phyloP scores from a whole-genome alignment of 1,140 invertebrate genomes.

The Eupristina koningsbergeri region DNA sequence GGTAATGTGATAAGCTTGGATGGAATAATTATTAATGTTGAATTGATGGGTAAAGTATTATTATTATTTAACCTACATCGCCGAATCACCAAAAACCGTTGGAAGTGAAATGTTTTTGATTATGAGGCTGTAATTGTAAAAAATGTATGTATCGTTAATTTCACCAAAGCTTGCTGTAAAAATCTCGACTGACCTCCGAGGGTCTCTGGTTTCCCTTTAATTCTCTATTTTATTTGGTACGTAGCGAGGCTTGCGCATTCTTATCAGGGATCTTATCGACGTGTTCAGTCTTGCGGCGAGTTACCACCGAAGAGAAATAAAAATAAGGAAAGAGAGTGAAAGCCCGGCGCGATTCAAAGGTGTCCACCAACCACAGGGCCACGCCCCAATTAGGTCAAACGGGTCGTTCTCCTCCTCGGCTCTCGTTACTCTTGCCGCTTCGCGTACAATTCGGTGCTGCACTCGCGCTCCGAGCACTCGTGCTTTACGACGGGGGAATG shows the following conservation, averaged over 20 bases:
- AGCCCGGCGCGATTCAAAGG: conserved; percentile 55
- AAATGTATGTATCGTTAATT: conserved; percentile 13
- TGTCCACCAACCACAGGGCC: conserved; percentile 62
- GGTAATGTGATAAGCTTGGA: background rate
- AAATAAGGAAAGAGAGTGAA: conserved; percentile 42
- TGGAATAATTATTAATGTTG: background rate
- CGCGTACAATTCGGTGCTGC: conserved; percentile 51
- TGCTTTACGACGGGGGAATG: conserved; percentile 73
- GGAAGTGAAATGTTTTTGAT: background rate
- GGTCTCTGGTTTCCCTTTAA: background rate
- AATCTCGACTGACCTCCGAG: background rate
- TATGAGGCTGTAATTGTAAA: background rate
- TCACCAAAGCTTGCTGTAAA: background rate
- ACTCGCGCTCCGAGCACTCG: conserved; percentile 58
- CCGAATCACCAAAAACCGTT: background rate
- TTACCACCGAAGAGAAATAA: conserved; percentile 22
- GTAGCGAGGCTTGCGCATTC: background rate
- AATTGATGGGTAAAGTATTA: background rate
- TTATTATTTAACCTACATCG: background rate
- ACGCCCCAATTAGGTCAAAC: conserved; percentile 70
- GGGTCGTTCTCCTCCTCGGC: conserved; percentile 52
- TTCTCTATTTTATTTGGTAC: conserved; percentile 9
- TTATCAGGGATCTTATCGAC: conserved; percentile 38
- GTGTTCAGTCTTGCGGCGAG: conserved; percentile 30
- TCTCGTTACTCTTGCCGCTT: conserved; percentile 40